phyloP scores from a whole-genome alignment of 2,797 vertebrate species.

The Sebastes ruberrimus region DNA sequence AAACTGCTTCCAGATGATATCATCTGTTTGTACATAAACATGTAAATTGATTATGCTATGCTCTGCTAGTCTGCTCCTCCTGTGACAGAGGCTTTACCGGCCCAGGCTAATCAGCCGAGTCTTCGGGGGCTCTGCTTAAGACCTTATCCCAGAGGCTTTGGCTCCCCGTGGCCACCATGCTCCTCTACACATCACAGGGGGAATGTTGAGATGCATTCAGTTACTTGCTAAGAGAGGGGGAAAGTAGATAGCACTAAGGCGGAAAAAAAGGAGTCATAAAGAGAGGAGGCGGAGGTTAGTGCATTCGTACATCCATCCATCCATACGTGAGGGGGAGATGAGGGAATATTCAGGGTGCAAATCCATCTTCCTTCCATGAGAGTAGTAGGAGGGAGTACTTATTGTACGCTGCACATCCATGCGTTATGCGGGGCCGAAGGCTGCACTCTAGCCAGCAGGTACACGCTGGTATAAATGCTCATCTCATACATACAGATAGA shows the following conservation, averaged over 20 bases:
- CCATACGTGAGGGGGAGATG: slow-evolving; percentile 47
- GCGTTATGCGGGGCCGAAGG: slow-evolving; percentile 44
- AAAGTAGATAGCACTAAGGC: slow-evolving; percentile 25
- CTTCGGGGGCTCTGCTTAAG: slow-evolving; percentile 62
- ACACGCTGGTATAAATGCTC: slow-evolving; percentile 43
- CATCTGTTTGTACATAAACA: slow-evolving; percentile 62
- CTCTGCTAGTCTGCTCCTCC: slow-evolving; percentile 62
- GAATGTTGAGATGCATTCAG: slow-evolving; percentile 37
- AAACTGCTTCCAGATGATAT: slow-evolving; percentile 22
- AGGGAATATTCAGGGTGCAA: slow-evolving; percentile 44
- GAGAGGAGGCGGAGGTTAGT: slow-evolving; percentile 14
- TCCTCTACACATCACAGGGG: slow-evolving; percentile 47
- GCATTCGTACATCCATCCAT: slow-evolving; percentile 33
- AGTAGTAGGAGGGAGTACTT: slow-evolving; percentile 33
- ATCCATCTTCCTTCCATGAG: slow-evolving; percentile 52
- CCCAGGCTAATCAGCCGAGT: slow-evolving; percentile 57
- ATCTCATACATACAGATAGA: slow-evolving; percentile 53
- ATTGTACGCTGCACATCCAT: slow-evolving; percentile 53
- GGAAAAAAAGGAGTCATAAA: slow-evolving; percentile 36
- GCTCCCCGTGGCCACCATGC: slow-evolving; percentile 53
- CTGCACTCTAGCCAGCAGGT: slow-evolving; percentile 60
- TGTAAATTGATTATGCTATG: slow-evolving; percentile 66
- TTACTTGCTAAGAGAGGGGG: slow-evolving; percentile 6
- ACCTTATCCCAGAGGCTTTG: slow-evolving; percentile 54
- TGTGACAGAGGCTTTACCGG: slow-evolving; percentile 61